A percentile compares a stretch with the other conserved stretches of the same genome.
phyloP scores from a whole-genome alignment of 1,140 invertebrate genomes.

The Sycophaga agraensis region DNA sequence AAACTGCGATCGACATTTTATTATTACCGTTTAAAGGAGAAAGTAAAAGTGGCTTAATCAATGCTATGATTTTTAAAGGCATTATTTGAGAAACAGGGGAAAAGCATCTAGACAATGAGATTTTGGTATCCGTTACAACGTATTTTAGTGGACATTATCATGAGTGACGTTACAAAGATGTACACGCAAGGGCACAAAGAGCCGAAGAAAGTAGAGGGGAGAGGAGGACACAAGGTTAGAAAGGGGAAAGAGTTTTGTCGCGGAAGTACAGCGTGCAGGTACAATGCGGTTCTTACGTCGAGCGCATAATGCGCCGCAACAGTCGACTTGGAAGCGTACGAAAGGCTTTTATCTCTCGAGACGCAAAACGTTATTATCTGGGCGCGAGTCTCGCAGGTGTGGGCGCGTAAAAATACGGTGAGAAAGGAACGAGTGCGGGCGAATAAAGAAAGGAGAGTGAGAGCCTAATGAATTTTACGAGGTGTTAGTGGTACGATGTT shows the following conservation, averaged over 20 bases:
- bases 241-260: conserved; percentile 16
- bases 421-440: not conserved
- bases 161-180: not conserved
- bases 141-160: conserved; percentile 5
- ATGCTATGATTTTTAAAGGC: too few relatives aligned
- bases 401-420: not conserved
- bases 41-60: too few relatives aligned
- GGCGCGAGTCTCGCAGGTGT: not conserved
- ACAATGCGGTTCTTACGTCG: conserved; percentile 23
- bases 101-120: too few relatives aligned
- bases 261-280: not conserved
- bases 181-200: not conserved
- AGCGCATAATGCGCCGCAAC: conserved; percentile 9
- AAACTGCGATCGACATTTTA: too few relatives aligned
- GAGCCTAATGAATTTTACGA: conserved; percentile 6
- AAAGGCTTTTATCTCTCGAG: conserved; percentile 20
- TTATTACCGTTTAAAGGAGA: too few relatives aligned
- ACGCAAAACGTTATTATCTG: conserved; percentile 13
- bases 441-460: not conserved
- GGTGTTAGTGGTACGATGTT: not conserved
- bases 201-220: not conserved
- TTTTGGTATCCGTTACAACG: too few relatives aligned
- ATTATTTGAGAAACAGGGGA: too few relatives aligned
- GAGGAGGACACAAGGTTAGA: too few relatives aligned
- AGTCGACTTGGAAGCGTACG: not conserved